A percentile compares a stretch with the other conserved stretches of the same genome.
These are phyloP conservation scores for Nyctalus aviator DNA, from an alignment of 2,797 vertebrate genomes.

Conservation along the genomic window DNA sequence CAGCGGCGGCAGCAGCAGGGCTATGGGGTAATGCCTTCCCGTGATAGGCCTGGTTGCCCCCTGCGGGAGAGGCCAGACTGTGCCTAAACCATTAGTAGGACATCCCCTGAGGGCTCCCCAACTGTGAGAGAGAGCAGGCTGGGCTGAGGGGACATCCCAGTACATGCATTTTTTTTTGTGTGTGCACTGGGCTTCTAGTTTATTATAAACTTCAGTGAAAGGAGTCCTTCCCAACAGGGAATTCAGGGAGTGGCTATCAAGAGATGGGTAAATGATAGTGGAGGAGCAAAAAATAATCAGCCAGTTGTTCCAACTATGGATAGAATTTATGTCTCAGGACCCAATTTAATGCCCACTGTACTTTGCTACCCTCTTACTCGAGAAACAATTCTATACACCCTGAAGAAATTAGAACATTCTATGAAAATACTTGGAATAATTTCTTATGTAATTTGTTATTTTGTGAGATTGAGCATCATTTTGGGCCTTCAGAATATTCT, in stretches of 20 bases:
- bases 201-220: neutral
- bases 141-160: no score
- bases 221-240: neutral
- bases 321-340: neutral
- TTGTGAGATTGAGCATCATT: neutral
- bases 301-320: neutral
- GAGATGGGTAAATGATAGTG: neutral
- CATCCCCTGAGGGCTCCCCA: no score
- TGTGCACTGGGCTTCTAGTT: neutral
- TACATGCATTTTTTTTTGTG: no score
- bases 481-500: constrained; percentile 5
- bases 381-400: neutral
- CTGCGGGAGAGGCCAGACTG: no score
- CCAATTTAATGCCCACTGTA: neutral
- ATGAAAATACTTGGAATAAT: neutral
- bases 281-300: neutral
- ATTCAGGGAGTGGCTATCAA: neutral
- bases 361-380: neutral
- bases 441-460: neutral
- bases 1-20: no score
- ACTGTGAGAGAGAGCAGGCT: no score
- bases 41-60: no score
- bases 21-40: no score
- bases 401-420: neutral
- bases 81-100: no score